A percentile compares a stretch with the other conserved stretches of the same genome.
These are phyloP conservation scores for Microtus montanus DNA, from an alignment of 2,113 vertebrate genomes.

Conservation along the genomic window DNA sequence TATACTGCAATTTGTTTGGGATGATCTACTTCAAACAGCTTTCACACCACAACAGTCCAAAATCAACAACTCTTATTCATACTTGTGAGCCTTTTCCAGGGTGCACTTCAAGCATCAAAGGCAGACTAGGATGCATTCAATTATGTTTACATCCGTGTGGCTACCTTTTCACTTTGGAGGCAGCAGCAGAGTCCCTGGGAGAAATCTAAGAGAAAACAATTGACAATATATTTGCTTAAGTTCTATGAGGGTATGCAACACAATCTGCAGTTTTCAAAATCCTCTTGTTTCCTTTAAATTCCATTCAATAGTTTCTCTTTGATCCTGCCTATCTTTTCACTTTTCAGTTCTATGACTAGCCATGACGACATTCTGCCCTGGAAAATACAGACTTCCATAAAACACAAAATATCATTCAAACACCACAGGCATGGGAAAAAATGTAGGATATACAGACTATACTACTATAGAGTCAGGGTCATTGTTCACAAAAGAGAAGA, in stretches of 20 bases:
- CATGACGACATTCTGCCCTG: neutral
- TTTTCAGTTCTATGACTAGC: neutral
- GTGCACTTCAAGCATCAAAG: constrained; percentile 44
- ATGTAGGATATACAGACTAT: accelerated
- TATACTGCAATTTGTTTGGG: constrained; percentile 31
- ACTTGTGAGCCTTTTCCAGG: neutral
- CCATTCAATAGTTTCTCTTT: neutral
- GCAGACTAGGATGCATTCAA: constrained; percentile 32
- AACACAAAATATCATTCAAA: neutral
- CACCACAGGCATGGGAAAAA: neutral
- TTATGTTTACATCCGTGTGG: constrained; percentile 23
- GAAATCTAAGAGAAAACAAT: constrained; percentile 32
- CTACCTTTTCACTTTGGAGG: constrained; percentile 33
- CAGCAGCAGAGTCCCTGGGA: neutral
- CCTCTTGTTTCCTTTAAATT: neutral
- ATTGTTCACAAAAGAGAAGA: neutral
- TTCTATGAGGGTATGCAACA: neutral
- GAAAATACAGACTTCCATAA: neutral
- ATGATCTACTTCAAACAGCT: constrained; percentile 48
- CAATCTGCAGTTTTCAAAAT: neutral
- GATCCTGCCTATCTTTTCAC: neutral
- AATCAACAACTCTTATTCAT: constrained; percentile 65
- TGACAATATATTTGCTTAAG: constrained; percentile 30
- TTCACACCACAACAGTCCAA: constrained; percentile 34
- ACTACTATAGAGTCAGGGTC: neutral